phyloP scores from a whole-genome alignment of 2,888 invertebrate species.

The Philereme vetulata region DNA sequence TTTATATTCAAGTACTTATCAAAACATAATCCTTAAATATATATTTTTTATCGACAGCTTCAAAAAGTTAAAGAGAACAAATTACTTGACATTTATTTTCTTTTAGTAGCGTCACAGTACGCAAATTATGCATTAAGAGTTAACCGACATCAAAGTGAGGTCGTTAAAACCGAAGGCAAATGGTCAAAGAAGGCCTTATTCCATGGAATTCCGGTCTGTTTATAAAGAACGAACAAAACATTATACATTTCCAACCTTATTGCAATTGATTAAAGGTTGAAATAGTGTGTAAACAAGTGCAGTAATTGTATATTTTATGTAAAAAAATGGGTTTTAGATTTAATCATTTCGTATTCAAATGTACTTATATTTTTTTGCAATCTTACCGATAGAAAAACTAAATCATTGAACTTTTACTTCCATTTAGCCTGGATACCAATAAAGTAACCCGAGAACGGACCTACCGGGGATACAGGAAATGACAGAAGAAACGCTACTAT shows the following conservation, averaged over 20 bases:
- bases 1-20: background rate
- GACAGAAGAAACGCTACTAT: no score
- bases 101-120: conserved; percentile 10
- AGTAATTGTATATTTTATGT: background rate
- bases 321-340: background rate
- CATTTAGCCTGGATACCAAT: no score
- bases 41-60: background rate
- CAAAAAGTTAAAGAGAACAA: background rate
- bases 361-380: background rate
- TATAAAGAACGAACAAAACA: background rate
- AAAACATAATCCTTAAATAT: no score
- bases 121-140: conserved; percentile 41
- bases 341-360: background rate
- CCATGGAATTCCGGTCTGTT: conserved; percentile 30
- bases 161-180: conserved; percentile 41
- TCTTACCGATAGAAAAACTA: no score
- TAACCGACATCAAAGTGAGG: conserved; percentile 44
- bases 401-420: no score
- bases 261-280: background rate
- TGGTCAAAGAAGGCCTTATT: conserved; percentile 43
- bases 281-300: background rate
- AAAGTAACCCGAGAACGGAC: no score
- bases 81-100: conserved; percentile 23
- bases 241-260: conserved; percentile 3
- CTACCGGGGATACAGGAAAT: no score